Evolutionary conservation across 2,888 invertebrate genomes (phyloP).

Genomic region (Urechis unicinctus): DNA sequence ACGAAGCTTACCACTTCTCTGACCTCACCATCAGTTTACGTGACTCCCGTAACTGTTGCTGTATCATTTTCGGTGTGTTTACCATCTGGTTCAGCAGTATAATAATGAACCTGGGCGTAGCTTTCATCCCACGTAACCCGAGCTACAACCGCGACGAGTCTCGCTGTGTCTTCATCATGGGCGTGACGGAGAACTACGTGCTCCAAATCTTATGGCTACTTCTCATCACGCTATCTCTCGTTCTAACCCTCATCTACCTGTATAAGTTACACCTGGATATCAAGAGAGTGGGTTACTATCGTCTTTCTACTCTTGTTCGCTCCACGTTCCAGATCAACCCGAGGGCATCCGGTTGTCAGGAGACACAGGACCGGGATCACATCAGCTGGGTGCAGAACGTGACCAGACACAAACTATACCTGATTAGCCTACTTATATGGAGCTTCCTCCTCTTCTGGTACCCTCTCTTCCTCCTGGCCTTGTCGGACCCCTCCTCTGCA

Average conservation of each 20-base stretch:
- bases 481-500: conserved; percentile 51
- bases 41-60: conserved; percentile 50
- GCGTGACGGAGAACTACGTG: conserved; percentile 82
- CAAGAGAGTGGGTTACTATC: conserved; percentile 22
- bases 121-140: conserved; percentile 46
- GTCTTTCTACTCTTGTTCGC: conserved; percentile 20
- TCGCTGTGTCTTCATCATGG: conserved; percentile 75
- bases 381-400: conserved; percentile 16
- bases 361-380: conserved; percentile 15
- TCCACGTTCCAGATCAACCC: conserved; percentile 22
- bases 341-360: conserved; percentile 5
- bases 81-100: conserved; percentile 92
- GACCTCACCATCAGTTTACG: conserved; percentile 22
- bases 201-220: conserved; percentile 85
- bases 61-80: conserved; percentile 82
- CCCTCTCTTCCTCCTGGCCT: conserved; percentile 77
- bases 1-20: conserved; percentile 42
- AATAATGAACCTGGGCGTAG: conserved; percentile 74
- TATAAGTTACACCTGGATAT: conserved; percentile 64
- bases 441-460: conserved; percentile 81
- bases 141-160: conserved; percentile 56
- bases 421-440: conserved; percentile 30
- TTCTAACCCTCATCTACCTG: conserved; percentile 75
- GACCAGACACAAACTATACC: conserved; percentile 18
- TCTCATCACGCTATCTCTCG: conserved; percentile 78